Conservation (phyloP, 2,888 invertebrate species). For the Protonemura montana region DNA sequence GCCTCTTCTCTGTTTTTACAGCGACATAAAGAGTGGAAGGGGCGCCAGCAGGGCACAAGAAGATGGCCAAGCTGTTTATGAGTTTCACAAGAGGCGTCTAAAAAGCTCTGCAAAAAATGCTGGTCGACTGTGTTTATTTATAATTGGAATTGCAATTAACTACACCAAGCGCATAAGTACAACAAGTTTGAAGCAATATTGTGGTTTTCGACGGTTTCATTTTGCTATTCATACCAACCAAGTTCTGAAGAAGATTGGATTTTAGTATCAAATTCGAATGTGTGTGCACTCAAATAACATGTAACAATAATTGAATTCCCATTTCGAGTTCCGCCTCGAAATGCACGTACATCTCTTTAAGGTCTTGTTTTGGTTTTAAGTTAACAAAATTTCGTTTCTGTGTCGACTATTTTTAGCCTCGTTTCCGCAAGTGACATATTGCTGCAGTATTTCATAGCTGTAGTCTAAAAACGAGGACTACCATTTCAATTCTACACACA, state of each 20-base stretch:
- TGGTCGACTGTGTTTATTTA: not conserved
- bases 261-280: not conserved
- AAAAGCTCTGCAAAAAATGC: conserved; percentile 2
- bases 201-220: not conserved
- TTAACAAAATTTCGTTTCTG: not conserved
- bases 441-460: not conserved
- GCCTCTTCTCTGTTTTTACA: conserved; percentile 2
- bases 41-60: not conserved
- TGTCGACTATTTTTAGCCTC: not conserved
- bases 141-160: conserved; percentile 8
- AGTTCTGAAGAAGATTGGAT: not conserved
- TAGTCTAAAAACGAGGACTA: not conserved
- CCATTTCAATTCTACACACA: not conserved
- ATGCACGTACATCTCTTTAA: not conserved
- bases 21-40: not conserved
- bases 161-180: not conserved
- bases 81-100: not conserved
- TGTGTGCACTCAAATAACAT: not conserved
- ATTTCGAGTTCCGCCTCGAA: not conserved
- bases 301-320: not conserved
- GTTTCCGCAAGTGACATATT: not conserved
- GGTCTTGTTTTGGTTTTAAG: not conserved
- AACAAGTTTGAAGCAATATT: not conserved
- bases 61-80: not conserved
- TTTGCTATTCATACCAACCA: not conserved